phyloP scores from a whole-genome alignment of 2,113 vertebrate species.

The Hucho hucho region DNA sequence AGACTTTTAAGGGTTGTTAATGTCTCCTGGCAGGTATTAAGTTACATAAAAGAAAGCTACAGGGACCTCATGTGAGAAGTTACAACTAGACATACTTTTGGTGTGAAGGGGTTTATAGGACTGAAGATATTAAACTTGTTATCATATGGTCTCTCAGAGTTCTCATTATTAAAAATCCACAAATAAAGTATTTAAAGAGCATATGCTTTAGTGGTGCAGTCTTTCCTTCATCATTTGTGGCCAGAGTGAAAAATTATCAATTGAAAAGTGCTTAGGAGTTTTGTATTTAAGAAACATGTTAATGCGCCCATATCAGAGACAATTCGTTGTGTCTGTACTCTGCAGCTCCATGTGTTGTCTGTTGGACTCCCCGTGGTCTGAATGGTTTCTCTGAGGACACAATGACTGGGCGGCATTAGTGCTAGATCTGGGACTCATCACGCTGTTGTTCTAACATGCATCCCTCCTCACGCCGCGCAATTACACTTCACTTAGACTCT shows the following conservation, averaged over 20 bases:
- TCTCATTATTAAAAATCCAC: too few relatives aligned
- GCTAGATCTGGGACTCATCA: conserved; percentile 77
- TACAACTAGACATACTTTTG: too few relatives aligned
- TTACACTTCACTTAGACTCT: conserved; percentile 75
- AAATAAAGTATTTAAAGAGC: neutral
- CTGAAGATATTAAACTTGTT: too few relatives aligned
- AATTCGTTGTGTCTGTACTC: conserved; percentile 55
- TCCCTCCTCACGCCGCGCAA: conserved; percentile 73
- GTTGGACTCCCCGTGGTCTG: conserved; percentile 55
- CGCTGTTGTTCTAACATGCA: conserved; percentile 72
- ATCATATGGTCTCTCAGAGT: too few relatives aligned
- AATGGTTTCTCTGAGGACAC: conserved; percentile 65
- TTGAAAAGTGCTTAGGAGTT: conserved; percentile 40
- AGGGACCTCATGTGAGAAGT: too few relatives aligned
- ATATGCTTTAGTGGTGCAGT: neutral
- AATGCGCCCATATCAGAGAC: conserved; percentile 48
- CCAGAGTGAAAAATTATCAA: conserved; percentile 47
- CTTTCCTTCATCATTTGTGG: conserved; percentile 38
- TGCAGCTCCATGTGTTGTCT: conserved; percentile 34
- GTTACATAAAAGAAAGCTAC: too few relatives aligned
- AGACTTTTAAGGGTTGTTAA: too few relatives aligned
- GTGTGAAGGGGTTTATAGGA: too few relatives aligned
- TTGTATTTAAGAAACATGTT: conserved; percentile 43
- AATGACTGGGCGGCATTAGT: conserved; percentile 65
- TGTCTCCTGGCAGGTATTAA: too few relatives aligned